phyloP scores from a whole-genome alignment of 2,113 vertebrate species.

The Chlorocebus sabaeus region DNA sequence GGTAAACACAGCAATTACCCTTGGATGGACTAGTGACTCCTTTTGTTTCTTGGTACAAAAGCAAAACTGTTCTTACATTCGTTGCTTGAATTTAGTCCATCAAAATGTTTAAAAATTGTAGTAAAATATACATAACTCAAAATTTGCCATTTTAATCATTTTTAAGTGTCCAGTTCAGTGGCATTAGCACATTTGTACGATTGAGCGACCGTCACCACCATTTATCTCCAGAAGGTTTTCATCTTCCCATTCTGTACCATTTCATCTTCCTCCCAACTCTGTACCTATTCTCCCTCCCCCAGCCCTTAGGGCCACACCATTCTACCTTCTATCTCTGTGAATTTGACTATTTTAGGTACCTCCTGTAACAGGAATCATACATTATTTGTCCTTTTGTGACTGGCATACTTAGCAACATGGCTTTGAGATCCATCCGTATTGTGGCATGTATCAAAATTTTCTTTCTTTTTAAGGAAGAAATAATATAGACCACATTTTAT shows the following conservation, averaged over 20 bases:
- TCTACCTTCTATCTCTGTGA: background rate
- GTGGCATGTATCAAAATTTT: background rate
- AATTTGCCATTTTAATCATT: background rate
- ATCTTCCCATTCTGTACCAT: background rate
- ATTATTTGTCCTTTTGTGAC: background rate
- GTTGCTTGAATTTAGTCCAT: background rate
- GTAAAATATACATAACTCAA: accelerated
- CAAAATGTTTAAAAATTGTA: background rate
- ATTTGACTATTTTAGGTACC: accelerated
- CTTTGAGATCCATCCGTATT: background rate
- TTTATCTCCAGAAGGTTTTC: accelerated
- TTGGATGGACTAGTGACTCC: accelerated
- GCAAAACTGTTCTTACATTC: background rate
- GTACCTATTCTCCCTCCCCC: accelerated
- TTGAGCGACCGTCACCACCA: accelerated
- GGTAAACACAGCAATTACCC: accelerated
- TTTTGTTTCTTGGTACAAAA: background rate
- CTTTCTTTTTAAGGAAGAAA: background rate
- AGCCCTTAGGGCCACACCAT: accelerated
- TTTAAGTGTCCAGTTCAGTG: background rate
- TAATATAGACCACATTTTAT: accelerated
- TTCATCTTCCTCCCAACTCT: too few relatives aligned
- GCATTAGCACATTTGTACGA: accelerated
- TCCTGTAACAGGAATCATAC: accelerated
- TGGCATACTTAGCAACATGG: background rate